These are phyloP conservation scores for Monochamus saltuarius DNA, from an alignment of 1,140 invertebrate genomes.

Conservation along the genomic window DNA sequence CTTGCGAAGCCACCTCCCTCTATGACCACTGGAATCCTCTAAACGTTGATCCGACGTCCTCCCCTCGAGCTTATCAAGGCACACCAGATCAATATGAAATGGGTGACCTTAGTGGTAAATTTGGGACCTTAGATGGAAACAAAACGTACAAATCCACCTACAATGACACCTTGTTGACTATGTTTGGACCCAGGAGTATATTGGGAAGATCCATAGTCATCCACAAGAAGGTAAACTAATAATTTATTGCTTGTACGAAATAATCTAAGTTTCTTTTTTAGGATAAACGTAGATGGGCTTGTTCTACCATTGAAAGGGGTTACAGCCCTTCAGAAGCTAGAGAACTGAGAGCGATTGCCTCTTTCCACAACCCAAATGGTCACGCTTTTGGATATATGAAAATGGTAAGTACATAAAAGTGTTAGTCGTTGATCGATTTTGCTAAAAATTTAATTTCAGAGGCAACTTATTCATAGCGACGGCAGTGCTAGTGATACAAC, in stretches of 20 bases:
- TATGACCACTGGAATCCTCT: slow-evolving; percentile 84
- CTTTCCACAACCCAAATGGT: slow-evolving; percentile 86
- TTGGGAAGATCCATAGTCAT: slow-evolving; percentile 87
- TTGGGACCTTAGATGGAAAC: slow-evolving; percentile 68
- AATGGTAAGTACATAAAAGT: slow-evolving; percentile 61
- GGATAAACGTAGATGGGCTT: slow-evolving; percentile 68
- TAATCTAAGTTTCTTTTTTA: slow-evolving; percentile 17
- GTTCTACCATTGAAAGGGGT: slow-evolving; percentile 80
- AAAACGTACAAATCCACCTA: slow-evolving; percentile 61
- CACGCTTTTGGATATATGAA: slow-evolving; percentile 84
- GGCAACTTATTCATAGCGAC: slow-evolving; percentile 84
- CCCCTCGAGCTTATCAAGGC: slow-evolving; percentile 57
- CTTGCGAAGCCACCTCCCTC: slow-evolving; percentile 79
- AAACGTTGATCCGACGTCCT: slow-evolving; percentile 61
- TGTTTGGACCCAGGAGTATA: slow-evolving; percentile 83
- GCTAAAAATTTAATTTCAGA: slow-evolving; percentile 56
- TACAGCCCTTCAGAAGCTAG: slow-evolving; percentile 82
- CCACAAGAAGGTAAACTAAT: slow-evolving; percentile 63
- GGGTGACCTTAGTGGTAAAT: slow-evolving; percentile 89
- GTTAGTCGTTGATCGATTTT: slow-evolving; percentile 4
- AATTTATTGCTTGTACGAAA: slow-evolving; percentile 11
- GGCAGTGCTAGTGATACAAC: slow-evolving; percentile 84
- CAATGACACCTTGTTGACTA: slow-evolving; percentile 81
- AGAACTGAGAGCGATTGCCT: slow-evolving; percentile 84
- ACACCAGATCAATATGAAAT: slow-evolving; percentile 85